phyloP scores from a whole-genome alignment of 37 sponge, comb jelly and placozoan species.

The Geodia barretti region DNA sequence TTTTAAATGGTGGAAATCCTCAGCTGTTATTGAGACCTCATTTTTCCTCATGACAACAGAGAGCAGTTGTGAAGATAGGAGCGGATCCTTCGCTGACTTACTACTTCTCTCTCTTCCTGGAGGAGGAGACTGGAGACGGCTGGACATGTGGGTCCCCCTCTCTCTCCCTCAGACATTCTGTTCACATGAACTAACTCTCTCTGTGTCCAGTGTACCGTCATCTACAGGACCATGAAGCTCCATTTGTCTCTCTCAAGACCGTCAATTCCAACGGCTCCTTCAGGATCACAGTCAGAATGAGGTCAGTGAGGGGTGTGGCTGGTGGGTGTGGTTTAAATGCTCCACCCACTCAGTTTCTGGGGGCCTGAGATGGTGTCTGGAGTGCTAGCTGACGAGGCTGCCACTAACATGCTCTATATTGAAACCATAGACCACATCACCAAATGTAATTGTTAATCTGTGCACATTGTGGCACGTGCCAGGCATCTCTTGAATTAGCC shows the following conservation, averaged over 20 bases:
- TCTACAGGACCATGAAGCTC: constrained; percentile 42
- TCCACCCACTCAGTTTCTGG: constrained; percentile 38
- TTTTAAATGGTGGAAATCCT: no score
- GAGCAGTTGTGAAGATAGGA: constrained; percentile 13
- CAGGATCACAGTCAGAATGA: constrained; percentile 34
- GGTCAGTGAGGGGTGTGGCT: constrained; percentile 35
- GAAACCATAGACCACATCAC: constrained; percentile 18
- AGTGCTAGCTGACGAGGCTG: constrained; percentile 15
- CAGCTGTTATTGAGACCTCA: no score
- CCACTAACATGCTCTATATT: constrained; percentile 54
- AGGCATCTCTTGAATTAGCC: neutral
- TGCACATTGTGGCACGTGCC: neutral
- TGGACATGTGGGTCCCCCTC: constrained; percentile 39
- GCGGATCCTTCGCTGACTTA: constrained; percentile 20
- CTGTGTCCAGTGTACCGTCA: constrained; percentile 26
- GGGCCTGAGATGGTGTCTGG: constrained; percentile 7
- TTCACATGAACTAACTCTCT: neutral
- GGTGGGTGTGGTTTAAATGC: neutral
- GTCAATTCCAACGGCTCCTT: constrained; percentile 2
- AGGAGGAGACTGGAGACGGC: constrained; percentile 3
- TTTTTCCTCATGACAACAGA: neutral
- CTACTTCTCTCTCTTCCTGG: constrained; percentile 58
- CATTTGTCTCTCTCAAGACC: constrained; percentile 25
- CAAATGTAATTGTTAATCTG: neutral
- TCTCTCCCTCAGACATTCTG: neutral